Conservation (phyloP, 2,797 vertebrate species). For the Pseudochaenichthys georgianus region DNA sequence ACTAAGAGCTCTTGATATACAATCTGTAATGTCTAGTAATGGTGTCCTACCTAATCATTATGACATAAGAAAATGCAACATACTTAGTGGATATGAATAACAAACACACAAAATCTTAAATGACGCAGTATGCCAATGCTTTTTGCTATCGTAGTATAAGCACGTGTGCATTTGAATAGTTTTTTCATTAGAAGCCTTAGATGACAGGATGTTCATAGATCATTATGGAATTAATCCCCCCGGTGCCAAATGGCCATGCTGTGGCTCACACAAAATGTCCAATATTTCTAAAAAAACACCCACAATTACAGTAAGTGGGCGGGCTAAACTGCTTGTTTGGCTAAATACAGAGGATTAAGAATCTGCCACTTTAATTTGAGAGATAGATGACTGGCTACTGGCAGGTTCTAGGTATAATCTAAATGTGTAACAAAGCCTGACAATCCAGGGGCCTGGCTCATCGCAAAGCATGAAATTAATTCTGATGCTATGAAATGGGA, state of each 20-base stretch:
- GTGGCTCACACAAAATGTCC: slow-evolving; percentile 73
- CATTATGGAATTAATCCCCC: slow-evolving; percentile 81
- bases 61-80: slow-evolving; percentile 38
- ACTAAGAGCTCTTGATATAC: slow-evolving; percentile 34
- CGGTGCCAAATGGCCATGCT: slow-evolving; percentile 72
- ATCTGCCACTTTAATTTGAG: slow-evolving; percentile 82
- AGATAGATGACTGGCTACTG: slow-evolving; percentile 76
- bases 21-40: slow-evolving; percentile 41
- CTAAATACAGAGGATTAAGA: slow-evolving; percentile 82
- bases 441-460: slow-evolving; percentile 76
- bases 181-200: slow-evolving; percentile 58
- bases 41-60: slow-evolving; percentile 54
- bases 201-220: slow-evolving; percentile 68
- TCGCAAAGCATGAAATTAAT: slow-evolving; percentile 81
- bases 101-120: slow-evolving; percentile 22
- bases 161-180: slow-evolving; percentile 54
- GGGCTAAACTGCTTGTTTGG: slow-evolving; percentile 82
- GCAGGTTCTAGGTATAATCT: slow-evolving; percentile 83
- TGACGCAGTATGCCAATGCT: slow-evolving; percentile 37
- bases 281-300: slow-evolving; percentile 77
- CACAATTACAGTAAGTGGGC: slow-evolving; percentile 80
- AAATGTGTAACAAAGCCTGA: slow-evolving; percentile 84
- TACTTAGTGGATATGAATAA: slow-evolving; percentile 26
- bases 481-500: slow-evolving; percentile 83
- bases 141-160: slow-evolving; percentile 41